Evolutionary conservation across 2,113 vertebrate genomes (phyloP), one percentile per base, ranked within the genome.

Genomic region (Geothlypis trichas): DNA sequence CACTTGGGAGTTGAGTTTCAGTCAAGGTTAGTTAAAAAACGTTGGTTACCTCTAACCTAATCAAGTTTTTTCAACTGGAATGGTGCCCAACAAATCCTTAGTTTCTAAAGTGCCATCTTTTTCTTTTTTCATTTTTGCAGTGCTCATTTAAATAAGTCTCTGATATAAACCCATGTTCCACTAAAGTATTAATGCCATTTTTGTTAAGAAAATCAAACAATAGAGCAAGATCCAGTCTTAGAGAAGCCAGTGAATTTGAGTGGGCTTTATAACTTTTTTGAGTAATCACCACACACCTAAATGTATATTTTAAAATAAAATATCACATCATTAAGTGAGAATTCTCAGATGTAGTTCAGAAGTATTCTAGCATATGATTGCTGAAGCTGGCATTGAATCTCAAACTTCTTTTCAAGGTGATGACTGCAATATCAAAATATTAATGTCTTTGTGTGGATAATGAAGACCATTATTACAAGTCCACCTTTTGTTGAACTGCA

Each of bases 291-390:
- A 24, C 78, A 54, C 18, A 46, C 66, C 37, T 68, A 72, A 76
- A 69, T 77, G 59, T 91, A 8, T 72, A 91, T 95, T 93, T 82
- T 63, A 85, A 90, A 86, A 76, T 75, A 91, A 91, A 90, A 78
- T 80, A 68, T 41, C 57, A 63, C 65, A n/a, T 95, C 41, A 85
- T 86, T 83, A 94, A 80, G 75, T 74, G 26, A 49, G 69, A 93
- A 31, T 89, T 92, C 63, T 89, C 51, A 14, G 44, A 55, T 72
- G 41, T 61, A 77, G 37, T 93, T 92, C 63, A 66, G 67, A 74
- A 86, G 55, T 26, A 55, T 69, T 68, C 80, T 89, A 35, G 42
- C 52, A 13, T 71, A 33, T 42, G 68, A 61, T 66, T 7, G 39
- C 52, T 72, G 73, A 75, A 94, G 85, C 52, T 91, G 87, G 72